phyloP scores from a whole-genome alignment of 1,140 invertebrate species.

The Dreissena rostriformis region DNA sequence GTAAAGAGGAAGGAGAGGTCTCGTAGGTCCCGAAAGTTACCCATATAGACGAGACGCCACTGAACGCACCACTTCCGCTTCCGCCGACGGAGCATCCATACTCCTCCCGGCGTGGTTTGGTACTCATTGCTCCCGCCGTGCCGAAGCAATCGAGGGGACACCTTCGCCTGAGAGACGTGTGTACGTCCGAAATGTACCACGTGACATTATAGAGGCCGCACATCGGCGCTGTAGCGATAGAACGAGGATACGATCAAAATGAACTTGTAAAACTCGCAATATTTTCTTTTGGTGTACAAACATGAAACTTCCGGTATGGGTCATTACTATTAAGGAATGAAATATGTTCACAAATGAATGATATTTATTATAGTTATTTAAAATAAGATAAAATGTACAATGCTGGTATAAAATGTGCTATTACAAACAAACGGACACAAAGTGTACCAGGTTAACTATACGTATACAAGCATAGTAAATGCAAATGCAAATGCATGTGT shows the following conservation, averaged over 20 bases:
- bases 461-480: no score
- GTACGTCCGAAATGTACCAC: conserved; percentile 73
- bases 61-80: conserved; percentile 70
- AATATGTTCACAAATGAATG: not conserved
- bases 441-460: no score
- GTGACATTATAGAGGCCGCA: conserved; percentile 74
- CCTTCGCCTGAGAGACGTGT: conserved; percentile 72
- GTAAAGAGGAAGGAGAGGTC: conserved; percentile 48
- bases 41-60: conserved; percentile 61
- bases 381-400: no score
- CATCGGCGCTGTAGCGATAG: conserved; percentile 66
- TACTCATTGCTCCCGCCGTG: conserved; percentile 75
- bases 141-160: conserved; percentile 69
- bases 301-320: not conserved
- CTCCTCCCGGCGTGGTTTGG: conserved; percentile 73
- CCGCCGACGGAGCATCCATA: conserved; percentile 73
- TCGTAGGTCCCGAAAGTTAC: conserved; percentile 68
- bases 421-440: not conserved
- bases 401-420: not conserved
- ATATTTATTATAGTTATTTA: not conserved
- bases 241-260: conserved; percentile 74
- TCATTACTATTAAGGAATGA: not conserved
- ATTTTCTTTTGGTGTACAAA: not conserved
- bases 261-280: not conserved
- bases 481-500: no score